phyloP scores from a whole-genome alignment of 2,888 invertebrate genomes.

The Agrilus biguttatus region DNA sequence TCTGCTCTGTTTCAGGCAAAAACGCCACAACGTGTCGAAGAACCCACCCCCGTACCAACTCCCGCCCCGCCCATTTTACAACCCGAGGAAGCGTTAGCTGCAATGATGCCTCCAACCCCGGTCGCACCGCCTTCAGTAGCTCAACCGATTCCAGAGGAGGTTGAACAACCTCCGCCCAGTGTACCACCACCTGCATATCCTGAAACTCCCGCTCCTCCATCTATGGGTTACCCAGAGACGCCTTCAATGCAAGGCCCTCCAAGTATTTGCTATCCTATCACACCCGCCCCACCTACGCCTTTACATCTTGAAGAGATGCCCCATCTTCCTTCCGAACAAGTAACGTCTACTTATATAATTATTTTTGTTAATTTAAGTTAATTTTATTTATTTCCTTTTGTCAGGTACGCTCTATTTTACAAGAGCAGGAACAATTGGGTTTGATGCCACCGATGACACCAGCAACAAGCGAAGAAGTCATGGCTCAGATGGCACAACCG shows the following conservation, averaged over 20 bases:
- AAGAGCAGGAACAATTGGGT: constrained; percentile 26
- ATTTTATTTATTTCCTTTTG: constrained; percentile 4
- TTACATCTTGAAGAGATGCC: constrained; percentile 40
- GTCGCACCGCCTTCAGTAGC: constrained; percentile 10
- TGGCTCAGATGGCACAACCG: constrained; percentile 19
- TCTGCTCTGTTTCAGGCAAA: constrained; percentile 13
- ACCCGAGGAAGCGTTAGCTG: constrained; percentile 21
- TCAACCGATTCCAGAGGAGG: constrained; percentile 18
- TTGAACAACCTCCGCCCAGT: constrained; percentile 22
- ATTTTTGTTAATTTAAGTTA: neutral
- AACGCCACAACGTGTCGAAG: constrained; percentile 25
- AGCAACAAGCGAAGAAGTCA: constrained; percentile 21
- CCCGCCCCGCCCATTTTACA: constrained; percentile 9
- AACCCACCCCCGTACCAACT: constrained; percentile 19
- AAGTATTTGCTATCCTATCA: constrained; percentile 13
- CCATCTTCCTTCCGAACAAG: constrained; percentile 47
- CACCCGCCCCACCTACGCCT: constrained; percentile 26
- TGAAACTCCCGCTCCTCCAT: constrained; percentile 33
- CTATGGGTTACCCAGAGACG: constrained; percentile 23
- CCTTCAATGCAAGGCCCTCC: constrained; percentile 22
- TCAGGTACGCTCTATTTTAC: constrained; percentile 26
- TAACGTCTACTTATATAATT: constrained; percentile 10
- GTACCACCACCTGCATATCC: constrained; percentile 15
- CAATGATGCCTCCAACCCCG: constrained; percentile 25
- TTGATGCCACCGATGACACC: constrained; percentile 26